Percentiles rank a stretch among this genome's conserved stretches.
phyloP scores from a whole-genome alignment of 2,113 vertebrate species.

The Dromaius novaehollandiae region DNA sequence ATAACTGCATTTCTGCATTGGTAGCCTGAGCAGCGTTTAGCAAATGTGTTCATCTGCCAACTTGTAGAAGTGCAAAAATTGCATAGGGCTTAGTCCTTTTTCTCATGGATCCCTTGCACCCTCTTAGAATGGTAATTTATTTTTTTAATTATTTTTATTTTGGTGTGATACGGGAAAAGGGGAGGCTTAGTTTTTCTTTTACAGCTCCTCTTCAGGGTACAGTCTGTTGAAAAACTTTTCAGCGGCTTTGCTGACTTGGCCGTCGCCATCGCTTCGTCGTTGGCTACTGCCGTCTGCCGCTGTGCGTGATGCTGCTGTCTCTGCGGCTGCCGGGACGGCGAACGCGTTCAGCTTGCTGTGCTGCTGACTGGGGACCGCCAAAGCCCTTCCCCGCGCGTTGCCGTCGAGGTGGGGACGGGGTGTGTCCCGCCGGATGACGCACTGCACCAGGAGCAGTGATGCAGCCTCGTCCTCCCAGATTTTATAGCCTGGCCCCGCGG shows the following conservation, averaged over 20 bases:
- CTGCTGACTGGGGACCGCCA: not conserved
- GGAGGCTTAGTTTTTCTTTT: not conserved
- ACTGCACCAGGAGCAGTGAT: not conserved
- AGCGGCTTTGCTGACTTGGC: not conserved
- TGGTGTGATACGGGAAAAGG: not conserved
- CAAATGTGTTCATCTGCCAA: not conserved
- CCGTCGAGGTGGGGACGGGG: not conserved
- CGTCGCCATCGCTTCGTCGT: rapidly evolving
- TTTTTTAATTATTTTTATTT: not conserved
- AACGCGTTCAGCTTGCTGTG: rapidly evolving
- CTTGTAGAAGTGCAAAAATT: not conserved
- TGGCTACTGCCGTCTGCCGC: rapidly evolving
- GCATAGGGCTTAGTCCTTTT: not conserved
- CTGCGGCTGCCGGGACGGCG: not conserved
- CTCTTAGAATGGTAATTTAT: not conserved
- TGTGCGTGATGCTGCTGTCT: not conserved
- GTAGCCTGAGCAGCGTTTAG: not conserved
- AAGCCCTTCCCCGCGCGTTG: too few species aligned
- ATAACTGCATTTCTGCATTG: rapidly evolving
- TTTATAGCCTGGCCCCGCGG: too few species aligned
- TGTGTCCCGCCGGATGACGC: not conserved
- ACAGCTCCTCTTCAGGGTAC: not conserved
- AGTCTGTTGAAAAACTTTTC: rapidly evolving
- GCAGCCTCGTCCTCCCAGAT: not conserved
- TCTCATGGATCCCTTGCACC: not conserved